phyloP scores from a whole-genome alignment of 2,888 invertebrate species.

The Cotesia congregata region DNA sequence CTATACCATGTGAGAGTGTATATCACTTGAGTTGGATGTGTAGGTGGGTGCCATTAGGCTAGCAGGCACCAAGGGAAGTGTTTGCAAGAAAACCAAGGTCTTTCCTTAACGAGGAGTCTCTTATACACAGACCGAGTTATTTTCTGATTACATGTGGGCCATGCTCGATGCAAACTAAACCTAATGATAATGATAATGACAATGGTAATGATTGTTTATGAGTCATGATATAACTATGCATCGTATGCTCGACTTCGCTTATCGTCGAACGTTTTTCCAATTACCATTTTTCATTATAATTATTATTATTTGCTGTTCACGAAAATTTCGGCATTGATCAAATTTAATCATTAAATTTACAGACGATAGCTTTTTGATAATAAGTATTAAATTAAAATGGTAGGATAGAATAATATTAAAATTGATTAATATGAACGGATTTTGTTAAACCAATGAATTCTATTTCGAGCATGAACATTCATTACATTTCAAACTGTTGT shows the following conservation, averaged over 20 bases:
- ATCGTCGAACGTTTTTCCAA: background rate
- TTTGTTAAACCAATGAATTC: background rate
- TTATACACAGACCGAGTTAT: conserved; percentile 41
- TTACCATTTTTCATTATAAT: background rate
- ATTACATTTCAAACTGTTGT: background rate
- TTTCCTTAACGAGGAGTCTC: conserved; percentile 46
- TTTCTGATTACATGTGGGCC: conserved; percentile 42
- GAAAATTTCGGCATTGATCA: background rate
- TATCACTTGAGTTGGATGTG: background rate
- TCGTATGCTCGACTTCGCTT: too few species aligned
- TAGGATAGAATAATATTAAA: background rate
- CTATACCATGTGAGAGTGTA: background rate
- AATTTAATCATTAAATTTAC: background rate
- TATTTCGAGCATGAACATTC: background rate
- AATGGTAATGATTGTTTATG: conserved; percentile 20
- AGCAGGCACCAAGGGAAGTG: conserved; percentile 33
- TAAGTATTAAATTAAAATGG: background rate
- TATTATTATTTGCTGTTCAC: background rate
- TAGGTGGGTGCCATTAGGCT: conserved; percentile 28
- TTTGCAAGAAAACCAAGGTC: conserved; percentile 43
- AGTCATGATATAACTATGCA: background rate
- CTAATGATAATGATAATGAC: too few species aligned
- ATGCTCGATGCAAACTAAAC: background rate
- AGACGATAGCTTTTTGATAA: background rate
- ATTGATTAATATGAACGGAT: background rate